These are phyloP conservation scores for Andrena flavipes DNA, from an alignment of 2,888 invertebrate genomes.

Conservation along the genomic window DNA sequence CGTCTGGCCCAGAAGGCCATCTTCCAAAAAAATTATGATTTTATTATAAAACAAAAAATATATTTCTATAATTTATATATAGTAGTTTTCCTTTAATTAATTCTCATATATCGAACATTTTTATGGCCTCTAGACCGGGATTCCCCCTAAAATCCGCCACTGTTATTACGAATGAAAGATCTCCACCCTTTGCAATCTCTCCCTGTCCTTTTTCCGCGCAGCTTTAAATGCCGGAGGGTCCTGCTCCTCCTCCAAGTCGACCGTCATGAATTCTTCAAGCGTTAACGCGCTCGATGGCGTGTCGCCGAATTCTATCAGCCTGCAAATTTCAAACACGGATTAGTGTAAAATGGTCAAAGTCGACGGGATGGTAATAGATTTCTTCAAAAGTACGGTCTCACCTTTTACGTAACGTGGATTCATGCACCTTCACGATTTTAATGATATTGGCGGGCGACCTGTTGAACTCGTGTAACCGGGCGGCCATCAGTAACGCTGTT, in stretches of 20 bases:
- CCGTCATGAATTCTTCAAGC: conserved; percentile 98
- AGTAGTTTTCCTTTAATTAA: no score
- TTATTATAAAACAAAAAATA: no score
- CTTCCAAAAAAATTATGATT: no score
- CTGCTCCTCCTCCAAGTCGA: conserved; percentile 98
- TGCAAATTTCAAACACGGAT: conserved; percentile 68
- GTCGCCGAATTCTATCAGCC: conserved; percentile 97
- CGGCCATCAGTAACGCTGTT: conserved; percentile 96
- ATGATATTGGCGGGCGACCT: conserved; percentile 95
- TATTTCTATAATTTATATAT: no score
- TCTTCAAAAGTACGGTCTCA: conserved; percentile 74
- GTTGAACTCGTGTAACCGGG: conserved; percentile 96
- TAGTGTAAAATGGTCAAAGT: not conserved
- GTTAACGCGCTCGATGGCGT: conserved; percentile 98
- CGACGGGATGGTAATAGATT: not conserved
- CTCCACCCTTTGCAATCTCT: conserved; percentile 91
- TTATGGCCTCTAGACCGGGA: no score
- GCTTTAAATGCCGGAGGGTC: conserved; percentile 98
- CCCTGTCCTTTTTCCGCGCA: conserved; percentile 94
- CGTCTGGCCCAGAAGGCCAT: no score
- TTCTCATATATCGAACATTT: no score
- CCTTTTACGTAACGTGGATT: conserved; percentile 95
- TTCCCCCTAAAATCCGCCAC: no score
- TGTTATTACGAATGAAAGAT: conserved; percentile 56
- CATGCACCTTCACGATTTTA: conserved; percentile 97